phyloP scores from a whole-genome alignment of 2,888 invertebrate species.

The Torymus auratus region DNA sequence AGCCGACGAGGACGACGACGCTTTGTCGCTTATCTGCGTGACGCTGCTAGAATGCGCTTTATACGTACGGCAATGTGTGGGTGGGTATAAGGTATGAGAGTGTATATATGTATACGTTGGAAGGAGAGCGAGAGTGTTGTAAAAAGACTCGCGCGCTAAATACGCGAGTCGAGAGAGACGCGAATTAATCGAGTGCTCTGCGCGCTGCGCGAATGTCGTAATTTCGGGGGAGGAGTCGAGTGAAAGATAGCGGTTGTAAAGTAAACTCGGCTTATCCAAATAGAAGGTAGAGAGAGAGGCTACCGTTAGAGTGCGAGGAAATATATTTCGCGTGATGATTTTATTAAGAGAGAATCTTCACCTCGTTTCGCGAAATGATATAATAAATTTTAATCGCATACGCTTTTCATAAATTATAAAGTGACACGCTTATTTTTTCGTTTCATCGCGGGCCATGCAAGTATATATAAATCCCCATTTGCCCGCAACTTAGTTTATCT shows the following conservation, averaged over 20 bases:
- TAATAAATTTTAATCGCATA: no score
- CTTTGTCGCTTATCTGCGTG: slow-evolving; percentile 55
- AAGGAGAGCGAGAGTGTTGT: not conserved
- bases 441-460: no score
- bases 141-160: slow-evolving; percentile 25
- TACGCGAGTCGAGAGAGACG: not conserved
- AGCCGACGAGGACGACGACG: not conserved
- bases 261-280: not conserved
- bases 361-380: no score
- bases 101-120: not conserved
- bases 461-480: no score
- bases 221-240: slow-evolving; percentile 16
- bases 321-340: no score
- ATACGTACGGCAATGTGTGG: not conserved
- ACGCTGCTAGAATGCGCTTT: slow-evolving; percentile 42
- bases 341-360: no score
- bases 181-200: slow-evolving; percentile 21
- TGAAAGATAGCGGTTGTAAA: slow-evolving; percentile 13
- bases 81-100: no score
- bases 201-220: slow-evolving; percentile 10
- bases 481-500: no score
- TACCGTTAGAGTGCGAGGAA: no score
- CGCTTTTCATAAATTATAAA: no score
- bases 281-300: no score
- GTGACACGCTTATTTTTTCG: no score